Conservation (phyloP, 2,113 vertebrate species). For the Strix uralensis region DNA sequence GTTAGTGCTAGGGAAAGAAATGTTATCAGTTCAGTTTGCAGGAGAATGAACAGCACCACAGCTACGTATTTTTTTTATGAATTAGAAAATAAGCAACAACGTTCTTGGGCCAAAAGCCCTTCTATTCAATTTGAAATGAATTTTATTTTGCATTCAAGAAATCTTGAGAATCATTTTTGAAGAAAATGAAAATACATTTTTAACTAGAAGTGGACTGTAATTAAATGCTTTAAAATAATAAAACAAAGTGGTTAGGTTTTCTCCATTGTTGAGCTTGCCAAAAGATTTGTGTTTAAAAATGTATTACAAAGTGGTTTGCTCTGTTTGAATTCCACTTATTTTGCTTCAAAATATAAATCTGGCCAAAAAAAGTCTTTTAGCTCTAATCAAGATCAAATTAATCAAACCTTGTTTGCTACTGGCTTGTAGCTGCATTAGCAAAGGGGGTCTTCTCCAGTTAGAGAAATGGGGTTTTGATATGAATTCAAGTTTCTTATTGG, state of each 20-base stretch:
- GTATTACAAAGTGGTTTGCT: not conserved
- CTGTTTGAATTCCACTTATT: not conserved
- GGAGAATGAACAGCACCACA: not conserved
- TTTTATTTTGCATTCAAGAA: not conserved
- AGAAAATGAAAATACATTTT: not conserved
- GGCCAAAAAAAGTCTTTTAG: not conserved
- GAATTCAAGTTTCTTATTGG: not conserved
- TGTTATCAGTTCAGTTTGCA: not conserved
- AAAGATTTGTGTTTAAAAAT: not conserved
- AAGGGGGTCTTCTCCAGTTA: not conserved
- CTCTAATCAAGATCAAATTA: not conserved
- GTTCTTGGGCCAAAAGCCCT: not conserved
- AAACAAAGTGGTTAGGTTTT: not conserved
- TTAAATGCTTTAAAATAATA: not conserved
- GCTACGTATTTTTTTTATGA: fast-evolving
- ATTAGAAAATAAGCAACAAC: not conserved
- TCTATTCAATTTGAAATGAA: not conserved
- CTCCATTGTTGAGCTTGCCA: not conserved
- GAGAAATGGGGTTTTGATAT: not conserved
- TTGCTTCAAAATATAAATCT: not conserved
- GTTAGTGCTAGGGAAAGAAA: not conserved
- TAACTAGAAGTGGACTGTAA: not conserved
- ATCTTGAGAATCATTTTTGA: not conserved
- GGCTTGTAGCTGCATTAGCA: not conserved
- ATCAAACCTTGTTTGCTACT: not conserved